These are phyloP conservation scores for Paratilapia polleni DNA, from an alignment of 2,113 vertebrate genomes.

Conservation along the genomic window DNA sequence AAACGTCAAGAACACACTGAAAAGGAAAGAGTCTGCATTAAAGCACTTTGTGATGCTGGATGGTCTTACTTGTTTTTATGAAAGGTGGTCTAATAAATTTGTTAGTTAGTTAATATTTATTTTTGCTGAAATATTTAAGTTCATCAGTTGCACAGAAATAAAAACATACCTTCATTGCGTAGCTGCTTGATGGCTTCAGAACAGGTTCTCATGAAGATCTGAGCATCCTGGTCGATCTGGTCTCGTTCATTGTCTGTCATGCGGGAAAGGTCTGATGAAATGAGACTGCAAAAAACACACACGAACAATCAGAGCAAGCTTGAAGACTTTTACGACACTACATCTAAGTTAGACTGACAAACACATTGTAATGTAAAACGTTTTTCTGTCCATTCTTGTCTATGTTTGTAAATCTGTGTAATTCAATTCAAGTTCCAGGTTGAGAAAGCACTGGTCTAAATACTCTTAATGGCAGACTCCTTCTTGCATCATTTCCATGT, in stretches of 20 bases:
- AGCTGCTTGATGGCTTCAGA: slow-evolving; percentile 94
- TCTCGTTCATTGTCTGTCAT: slow-evolving; percentile 96
- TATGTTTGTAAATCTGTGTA: too few species aligned
- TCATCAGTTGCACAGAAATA: background rate
- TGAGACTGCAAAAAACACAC: slow-evolving; percentile 80
- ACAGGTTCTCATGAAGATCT: slow-evolving; percentile 95
- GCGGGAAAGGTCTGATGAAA: slow-evolving; percentile 87
- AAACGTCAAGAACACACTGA: too few species aligned
- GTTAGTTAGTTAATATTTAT: too few species aligned
- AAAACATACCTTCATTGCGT: slow-evolving; percentile 83
- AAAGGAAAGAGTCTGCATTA: too few species aligned
- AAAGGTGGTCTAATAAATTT: too few species aligned
- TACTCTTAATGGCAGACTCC: background rate
- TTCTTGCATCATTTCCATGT: background rate
- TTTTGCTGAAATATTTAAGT: background rate
- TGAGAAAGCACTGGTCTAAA: background rate
- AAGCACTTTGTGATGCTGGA: too few species aligned
- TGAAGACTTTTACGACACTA: background rate
- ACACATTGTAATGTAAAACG: background rate
- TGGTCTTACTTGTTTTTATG: too few species aligned
- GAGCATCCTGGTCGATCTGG: slow-evolving; percentile 98
- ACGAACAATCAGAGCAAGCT: background rate
- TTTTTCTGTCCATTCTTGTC: too few species aligned
- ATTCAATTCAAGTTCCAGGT: too few species aligned
- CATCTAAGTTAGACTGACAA: background rate